A percentile compares a stretch with the other conserved stretches of the same genome.
phyloP scores from a whole-genome alignment of 2,113 vertebrate species.

The Silurus asotus region DNA sequence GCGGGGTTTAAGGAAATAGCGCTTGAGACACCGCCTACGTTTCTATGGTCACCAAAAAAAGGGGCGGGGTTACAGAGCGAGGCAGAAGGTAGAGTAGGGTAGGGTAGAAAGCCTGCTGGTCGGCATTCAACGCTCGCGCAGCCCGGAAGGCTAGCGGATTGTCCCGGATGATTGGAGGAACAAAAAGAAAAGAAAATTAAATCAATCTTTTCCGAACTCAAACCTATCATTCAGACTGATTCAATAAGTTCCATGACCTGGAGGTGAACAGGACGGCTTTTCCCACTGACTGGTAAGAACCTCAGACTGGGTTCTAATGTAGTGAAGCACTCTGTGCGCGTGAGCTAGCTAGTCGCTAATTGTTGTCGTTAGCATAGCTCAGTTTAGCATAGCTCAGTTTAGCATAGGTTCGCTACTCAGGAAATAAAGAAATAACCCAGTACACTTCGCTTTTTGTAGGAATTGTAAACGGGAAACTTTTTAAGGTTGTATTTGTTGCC shows the following conservation, averaged over 20 bases:
- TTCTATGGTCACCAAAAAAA: slow-evolving; percentile 70
- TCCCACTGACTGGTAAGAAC: slow-evolving; percentile 62
- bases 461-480: neutral
- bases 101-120: slow-evolving; percentile 2
- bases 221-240: neutral
- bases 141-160: neutral
- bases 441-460: accelerated
- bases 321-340: neutral
- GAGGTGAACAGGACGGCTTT: slow-evolving; percentile 68
- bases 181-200: slow-evolving; percentile 9
- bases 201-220: neutral
- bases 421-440: neutral
- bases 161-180: neutral
- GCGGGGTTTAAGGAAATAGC: neutral
- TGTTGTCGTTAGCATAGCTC: slow-evolving; percentile 1
- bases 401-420: neutral
- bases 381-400: neutral
- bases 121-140: neutral
- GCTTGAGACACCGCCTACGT: slow-evolving; percentile 46
- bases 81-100: slow-evolving; percentile 63
- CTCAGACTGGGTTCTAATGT: neutral
- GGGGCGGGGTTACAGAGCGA: slow-evolving; percentile 57
- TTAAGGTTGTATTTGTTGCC: neutral
- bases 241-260: slow-evolving; percentile 60
- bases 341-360: slow-evolving; percentile 9